These are phyloP conservation scores for Callimorpha dominula DNA, from an alignment of 2,888 invertebrate species.

Conservation along the genomic window DNA sequence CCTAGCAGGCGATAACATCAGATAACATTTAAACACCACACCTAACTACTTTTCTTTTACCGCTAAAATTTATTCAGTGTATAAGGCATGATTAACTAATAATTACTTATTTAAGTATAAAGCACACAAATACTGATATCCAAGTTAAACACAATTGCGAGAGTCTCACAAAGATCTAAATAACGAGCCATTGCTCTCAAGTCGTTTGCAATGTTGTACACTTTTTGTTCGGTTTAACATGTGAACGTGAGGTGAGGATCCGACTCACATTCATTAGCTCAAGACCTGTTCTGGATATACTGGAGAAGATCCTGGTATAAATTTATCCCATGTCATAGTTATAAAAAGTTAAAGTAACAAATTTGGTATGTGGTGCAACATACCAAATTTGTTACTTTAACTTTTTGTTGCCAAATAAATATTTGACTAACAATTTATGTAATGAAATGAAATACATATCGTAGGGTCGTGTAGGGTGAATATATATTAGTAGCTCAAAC, in stretches of 20 bases:
- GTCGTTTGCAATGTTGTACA: constrained; percentile 32
- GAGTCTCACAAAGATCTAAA: constrained; percentile 4
- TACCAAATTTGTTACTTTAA: no score
- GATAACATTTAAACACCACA: neutral
- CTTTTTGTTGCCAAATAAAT: neutral
- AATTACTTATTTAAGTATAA: neutral
- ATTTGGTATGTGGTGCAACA: constrained; percentile 33
- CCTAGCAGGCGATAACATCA: neutral
- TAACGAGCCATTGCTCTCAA: constrained; percentile 22
- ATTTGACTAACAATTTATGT: no score
- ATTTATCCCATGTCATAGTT: constrained; percentile 28
- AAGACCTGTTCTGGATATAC: constrained; percentile 52
- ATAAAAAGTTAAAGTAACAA: constrained; percentile 24
- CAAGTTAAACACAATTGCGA: neutral
- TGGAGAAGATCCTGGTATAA: constrained; percentile 46
- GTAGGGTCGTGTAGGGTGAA: no score
- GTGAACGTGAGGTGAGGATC: constrained; percentile 31
- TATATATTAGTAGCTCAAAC: no score
- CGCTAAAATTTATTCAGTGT: neutral
- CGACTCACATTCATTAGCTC: constrained; percentile 19
- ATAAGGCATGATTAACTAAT: neutral
- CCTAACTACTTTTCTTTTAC: neutral
- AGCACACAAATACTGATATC: neutral
- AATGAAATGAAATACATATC: no score
- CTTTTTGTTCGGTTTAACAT: constrained; percentile 43